Percentiles rank a stretch among this genome's conserved stretches.
These are phyloP conservation scores for Pomacea maculata DNA, from an alignment of 1,140 invertebrate genomes.

Conservation along the genomic window DNA sequence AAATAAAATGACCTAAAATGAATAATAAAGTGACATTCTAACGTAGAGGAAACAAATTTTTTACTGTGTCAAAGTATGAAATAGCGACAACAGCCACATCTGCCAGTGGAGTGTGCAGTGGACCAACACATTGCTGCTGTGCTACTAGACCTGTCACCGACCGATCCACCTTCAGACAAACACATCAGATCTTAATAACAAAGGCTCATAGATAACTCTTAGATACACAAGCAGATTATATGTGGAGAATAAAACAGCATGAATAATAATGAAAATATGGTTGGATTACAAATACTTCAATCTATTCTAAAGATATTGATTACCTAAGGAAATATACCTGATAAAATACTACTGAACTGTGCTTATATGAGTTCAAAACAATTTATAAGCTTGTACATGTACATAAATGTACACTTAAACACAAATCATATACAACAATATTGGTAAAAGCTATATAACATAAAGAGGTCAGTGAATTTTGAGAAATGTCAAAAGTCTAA, in stretches of 20 bases:
- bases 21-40: not conserved
- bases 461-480: too few relatives aligned
- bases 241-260: not conserved
- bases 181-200: not conserved
- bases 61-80: slow-evolving; percentile 69
- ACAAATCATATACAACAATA: too few relatives aligned
- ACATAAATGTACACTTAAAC: too few relatives aligned
- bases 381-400: too few relatives aligned
- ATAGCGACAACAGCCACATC: slow-evolving; percentile 94
- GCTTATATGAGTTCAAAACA: too few relatives aligned
- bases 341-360: too few relatives aligned
- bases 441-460: too few relatives aligned
- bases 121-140: slow-evolving; percentile 97
- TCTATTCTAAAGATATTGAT: too few relatives aligned
- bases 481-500: too few relatives aligned
- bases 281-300: not conserved
- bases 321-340: too few relatives aligned
- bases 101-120: slow-evolving; percentile 92
- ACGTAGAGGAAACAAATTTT: not conserved
- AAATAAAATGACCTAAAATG: not conserved
- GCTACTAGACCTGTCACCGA: slow-evolving; percentile 96
- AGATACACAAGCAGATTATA: not conserved
- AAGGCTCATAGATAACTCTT: not conserved
- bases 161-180: slow-evolving; percentile 76
- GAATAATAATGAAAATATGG: not conserved